Conservation (phyloP, 2,113 vertebrate genomes). For the Leucopsar rothschildi region DNA sequence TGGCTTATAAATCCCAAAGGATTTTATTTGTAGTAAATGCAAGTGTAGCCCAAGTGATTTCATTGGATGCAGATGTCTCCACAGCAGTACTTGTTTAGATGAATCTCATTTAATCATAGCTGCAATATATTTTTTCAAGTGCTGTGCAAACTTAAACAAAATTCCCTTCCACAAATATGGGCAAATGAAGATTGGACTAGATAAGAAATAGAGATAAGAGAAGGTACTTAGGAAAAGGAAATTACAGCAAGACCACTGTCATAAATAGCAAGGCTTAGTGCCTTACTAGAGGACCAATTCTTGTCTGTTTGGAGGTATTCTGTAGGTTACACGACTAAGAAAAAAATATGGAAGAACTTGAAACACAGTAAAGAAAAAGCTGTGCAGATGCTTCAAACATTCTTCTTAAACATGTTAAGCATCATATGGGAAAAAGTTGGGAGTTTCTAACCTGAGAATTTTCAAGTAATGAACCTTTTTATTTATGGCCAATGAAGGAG, state of each 20-base stretch:
- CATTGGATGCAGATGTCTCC: neutral
- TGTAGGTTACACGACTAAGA: neutral
- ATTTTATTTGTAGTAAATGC: neutral
- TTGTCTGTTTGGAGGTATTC: neutral
- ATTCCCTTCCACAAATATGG: neutral
- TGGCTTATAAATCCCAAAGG: neutral
- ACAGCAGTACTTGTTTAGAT: neutral
- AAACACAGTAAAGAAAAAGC: neutral
- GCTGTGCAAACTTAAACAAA: neutral
- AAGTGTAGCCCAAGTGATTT: neutral
- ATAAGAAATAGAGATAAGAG: neutral
- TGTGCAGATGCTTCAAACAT: neutral
- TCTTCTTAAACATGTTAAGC: neutral
- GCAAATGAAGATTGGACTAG: neutral
- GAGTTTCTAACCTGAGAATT: neutral
- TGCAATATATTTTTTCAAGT: neutral
- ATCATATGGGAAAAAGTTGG: neutral
- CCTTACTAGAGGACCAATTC: neutral
- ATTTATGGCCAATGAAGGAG: neutral
- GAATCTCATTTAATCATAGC: neutral
- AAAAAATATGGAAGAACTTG: neutral
- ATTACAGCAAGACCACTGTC: neutral
- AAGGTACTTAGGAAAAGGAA: neutral
- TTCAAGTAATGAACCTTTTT: neutral
- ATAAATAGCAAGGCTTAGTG: neutral